These are phyloP conservation scores for Ameiurus melas DNA, from an alignment of 2,113 vertebrate species.

Conservation along the genomic window DNA sequence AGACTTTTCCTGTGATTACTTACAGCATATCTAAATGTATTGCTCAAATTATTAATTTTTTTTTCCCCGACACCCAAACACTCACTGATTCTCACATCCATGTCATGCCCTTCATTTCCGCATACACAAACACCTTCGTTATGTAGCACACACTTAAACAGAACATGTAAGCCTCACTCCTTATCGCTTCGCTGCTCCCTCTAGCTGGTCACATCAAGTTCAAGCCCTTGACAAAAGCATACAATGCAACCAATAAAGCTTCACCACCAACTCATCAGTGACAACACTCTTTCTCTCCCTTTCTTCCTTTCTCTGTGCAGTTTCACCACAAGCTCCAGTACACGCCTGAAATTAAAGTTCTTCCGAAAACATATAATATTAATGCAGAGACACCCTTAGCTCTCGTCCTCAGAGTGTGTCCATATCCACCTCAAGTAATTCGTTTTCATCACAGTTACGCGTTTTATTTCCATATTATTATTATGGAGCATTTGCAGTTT, in stretches of 20 bases:
- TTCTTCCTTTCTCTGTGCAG: background rate
- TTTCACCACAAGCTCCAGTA: background rate
- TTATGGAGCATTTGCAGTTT: background rate
- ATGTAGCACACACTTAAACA: conserved; percentile 13
- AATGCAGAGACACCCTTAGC: background rate
- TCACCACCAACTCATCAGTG: conserved; percentile 13
- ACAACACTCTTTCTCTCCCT: background rate
- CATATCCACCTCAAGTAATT: background rate
- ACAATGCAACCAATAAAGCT: conserved; percentile 20
- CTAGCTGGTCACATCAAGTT: conserved; percentile 22
- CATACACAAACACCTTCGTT: background rate
- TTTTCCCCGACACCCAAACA: background rate
- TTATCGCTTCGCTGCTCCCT: background rate
- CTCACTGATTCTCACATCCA: background rate
- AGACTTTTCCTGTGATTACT: background rate
- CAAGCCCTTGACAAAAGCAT: conserved; percentile 13
- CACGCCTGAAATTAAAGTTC: background rate
- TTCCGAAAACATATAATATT: background rate
- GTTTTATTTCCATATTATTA: background rate
- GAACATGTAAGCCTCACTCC: background rate
- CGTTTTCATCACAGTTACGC: background rate
- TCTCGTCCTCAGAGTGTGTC: background rate
- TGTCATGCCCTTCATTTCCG: background rate
- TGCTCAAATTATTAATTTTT: background rate
- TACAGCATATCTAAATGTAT: background rate